Conservation (phyloP, 2,113 vertebrate genomes). For the Bubo scandiacus region DNA sequence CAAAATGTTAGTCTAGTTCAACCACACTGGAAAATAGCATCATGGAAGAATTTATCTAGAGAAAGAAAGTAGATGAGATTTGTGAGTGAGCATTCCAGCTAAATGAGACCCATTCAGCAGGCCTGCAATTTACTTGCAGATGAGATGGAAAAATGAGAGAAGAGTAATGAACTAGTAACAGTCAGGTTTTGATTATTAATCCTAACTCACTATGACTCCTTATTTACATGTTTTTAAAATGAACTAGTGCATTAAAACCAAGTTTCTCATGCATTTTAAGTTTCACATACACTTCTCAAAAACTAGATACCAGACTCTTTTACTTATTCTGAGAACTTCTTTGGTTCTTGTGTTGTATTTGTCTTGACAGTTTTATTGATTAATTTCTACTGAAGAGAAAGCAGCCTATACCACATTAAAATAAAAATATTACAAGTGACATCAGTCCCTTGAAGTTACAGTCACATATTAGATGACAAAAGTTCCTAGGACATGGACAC, state of each 20-base stretch:
- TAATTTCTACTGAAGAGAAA: background rate
- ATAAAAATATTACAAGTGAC: background rate
- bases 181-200: background rate
- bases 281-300: background rate
- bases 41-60: background rate
- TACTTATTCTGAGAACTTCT: background rate
- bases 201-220: background rate
- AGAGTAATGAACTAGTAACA: background rate
- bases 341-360: background rate
- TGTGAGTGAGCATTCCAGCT: background rate
- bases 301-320: background rate
- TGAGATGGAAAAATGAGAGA: background rate
- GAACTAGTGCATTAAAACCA: background rate
- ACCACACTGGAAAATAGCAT: background rate
- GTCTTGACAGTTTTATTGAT: background rate
- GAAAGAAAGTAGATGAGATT: background rate
- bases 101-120: background rate
- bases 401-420: background rate
- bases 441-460: background rate
- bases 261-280: background rate
- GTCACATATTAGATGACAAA: background rate
- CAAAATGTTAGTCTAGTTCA: background rate
- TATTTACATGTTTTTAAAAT: background rate
- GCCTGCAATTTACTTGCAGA: background rate
- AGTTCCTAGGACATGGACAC: background rate